phyloP scores from a whole-genome alignment of 2,797 vertebrate species.

The Glossophaga mutica region DNA sequence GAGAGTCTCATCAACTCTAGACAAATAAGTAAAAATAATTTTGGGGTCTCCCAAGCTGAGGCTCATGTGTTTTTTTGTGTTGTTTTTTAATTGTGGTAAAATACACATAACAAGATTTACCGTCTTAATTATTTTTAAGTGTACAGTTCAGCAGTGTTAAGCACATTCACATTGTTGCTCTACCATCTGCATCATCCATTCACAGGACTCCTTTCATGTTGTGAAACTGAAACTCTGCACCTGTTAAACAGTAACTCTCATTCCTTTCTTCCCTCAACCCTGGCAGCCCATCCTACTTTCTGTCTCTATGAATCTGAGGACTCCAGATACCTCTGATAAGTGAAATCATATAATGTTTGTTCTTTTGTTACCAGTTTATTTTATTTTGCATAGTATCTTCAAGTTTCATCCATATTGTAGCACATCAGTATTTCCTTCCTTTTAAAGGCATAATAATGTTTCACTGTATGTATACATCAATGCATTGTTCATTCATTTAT shows the following conservation, averaged over 20 bases:
- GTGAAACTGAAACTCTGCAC: neutral
- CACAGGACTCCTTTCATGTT: neutral
- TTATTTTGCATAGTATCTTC: neutral
- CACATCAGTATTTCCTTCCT: neutral
- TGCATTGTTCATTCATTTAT: neutral
- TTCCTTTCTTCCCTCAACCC: neutral
- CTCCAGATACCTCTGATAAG: neutral
- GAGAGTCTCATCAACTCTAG: neutral
- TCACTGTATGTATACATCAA: neutral
- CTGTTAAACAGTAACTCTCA: neutral
- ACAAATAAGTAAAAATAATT: neutral
- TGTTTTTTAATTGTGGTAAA: neutral
- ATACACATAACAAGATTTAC: neutral
- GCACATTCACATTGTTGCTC: neutral
- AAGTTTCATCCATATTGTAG: neutral
- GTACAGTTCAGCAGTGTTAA: neutral
- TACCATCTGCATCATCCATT: neutral
- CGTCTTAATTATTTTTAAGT: neutral
- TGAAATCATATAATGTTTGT: neutral
- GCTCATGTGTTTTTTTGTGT: neutral
- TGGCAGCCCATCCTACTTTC: neutral
- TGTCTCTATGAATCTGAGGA: neutral
- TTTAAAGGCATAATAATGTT: neutral
- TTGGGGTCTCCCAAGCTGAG: neutral
- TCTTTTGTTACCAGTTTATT: neutral